These are phyloP conservation scores for Chiridota heheva DNA, from an alignment of 35 echinoderm and acorn worm genomes.

Conservation along the genomic window DNA sequence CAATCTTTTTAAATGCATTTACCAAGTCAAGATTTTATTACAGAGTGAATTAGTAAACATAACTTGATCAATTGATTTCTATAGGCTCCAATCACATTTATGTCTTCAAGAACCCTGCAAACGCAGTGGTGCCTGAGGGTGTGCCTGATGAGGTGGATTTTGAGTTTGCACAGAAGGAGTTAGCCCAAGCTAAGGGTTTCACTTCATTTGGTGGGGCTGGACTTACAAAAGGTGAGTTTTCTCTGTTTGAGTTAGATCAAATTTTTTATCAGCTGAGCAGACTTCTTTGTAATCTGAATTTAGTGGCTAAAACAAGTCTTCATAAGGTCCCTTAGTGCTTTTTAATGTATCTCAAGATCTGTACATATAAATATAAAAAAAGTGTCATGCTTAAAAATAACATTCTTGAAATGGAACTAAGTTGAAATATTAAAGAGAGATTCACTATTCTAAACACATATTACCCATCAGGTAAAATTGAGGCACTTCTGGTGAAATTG, in stretches of 20 bases:
- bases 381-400: too few relatives aligned
- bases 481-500: too few relatives aligned
- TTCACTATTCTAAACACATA: too few relatives aligned
- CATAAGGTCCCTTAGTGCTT: too few relatives aligned
- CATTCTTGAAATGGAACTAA: too few relatives aligned
- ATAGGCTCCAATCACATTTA: conserved; percentile 94
- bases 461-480: too few relatives aligned
- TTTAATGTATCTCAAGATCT: too few relatives aligned
- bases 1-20: neutral
- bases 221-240: conserved; percentile 78
- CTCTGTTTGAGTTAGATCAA: neutral
- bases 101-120: conserved; percentile 83
- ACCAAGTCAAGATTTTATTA: neutral
- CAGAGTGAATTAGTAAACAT: too few relatives aligned
- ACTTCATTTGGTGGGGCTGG: conserved; percentile 57
- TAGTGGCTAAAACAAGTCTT: neutral
- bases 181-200: conserved; percentile 89
- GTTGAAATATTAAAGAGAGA: too few relatives aligned
- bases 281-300: neutral
- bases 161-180: conserved; percentile 97
- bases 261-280: neutral
- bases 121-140: conserved; percentile 70
- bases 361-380: too few relatives aligned
- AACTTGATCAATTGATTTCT: neutral
- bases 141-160: conserved; percentile 70